Base-by-base conservation (phyloP, 2,888 invertebrate species). In the Tethea ocularis region DNA sequence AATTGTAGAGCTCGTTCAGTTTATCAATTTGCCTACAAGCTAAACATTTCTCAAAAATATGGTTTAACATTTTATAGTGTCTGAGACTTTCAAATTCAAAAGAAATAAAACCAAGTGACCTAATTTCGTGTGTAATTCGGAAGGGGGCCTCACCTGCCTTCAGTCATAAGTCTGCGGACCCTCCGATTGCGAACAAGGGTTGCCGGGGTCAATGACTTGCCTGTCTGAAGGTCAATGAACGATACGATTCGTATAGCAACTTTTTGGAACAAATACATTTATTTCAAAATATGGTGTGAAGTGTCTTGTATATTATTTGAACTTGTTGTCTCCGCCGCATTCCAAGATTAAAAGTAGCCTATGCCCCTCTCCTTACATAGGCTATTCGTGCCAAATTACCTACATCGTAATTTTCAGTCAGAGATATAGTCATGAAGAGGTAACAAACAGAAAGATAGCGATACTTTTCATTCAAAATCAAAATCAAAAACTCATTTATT, bases 161-260 rank as follows among this genome's bases (percentile, higher is more conserved):
- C 33, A 61, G 33, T 54, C 58, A 66, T 17, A 41, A 17, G 5
- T 17, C 17, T 17, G 41, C 8, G 41, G 57, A 64, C 72, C 71
- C 68, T 72, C 57, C 64, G 64, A 66, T 57, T 60, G 59, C 41
- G 55, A 53, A 51, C 61, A 66, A 64, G 78, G 81, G 79, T 72
- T 67, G 60, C 41, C 56, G 66, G 63, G 82, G 75, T 78, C 79
- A 46, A 59, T 63, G 76, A 76, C 71, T 64, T 67, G 41, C 55
- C 29, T 33, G 70, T 62, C 69, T 81, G 75, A 83, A 85, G 80
- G 84, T 78, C 79, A 72, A 70, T 58, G 73, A 29, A 72, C 80
- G 77, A 77, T 74, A 71, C 26, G 24, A 22, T 36, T 57, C 57
- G 56, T 58, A 61, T 57, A 51, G 33, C 55, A 56, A 15, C 10